Evolutionary conservation across 1,140 invertebrate genomes (phyloP).

Genomic region (Orussus abietinus): DNA sequence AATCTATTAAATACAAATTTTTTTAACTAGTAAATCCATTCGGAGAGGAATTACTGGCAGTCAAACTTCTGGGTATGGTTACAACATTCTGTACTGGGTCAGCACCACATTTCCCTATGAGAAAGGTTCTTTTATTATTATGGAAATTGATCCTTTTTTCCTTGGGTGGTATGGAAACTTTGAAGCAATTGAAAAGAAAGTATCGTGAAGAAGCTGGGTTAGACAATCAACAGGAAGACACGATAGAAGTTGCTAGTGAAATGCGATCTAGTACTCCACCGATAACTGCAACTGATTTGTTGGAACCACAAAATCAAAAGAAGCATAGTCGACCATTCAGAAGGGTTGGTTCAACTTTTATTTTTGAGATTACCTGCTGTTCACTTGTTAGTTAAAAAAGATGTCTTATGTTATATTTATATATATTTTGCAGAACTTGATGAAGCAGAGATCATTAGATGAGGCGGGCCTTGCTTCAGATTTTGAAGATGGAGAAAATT

Average conservation of each 20-base stretch:
- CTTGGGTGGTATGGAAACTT: constrained; percentile 80
- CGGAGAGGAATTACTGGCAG: constrained; percentile 79
- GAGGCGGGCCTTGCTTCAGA: too few species aligned
- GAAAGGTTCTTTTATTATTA: constrained; percentile 91
- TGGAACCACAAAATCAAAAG: constrained; percentile 84
- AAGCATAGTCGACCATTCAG: constrained; percentile 63
- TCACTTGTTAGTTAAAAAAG: too few species aligned
- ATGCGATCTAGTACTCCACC: constrained; percentile 96
- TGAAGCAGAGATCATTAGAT: constrained; percentile 92
- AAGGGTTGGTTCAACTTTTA: constrained; percentile 48
- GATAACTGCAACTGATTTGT: constrained; percentile 84
- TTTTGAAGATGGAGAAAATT: constrained; percentile 64
- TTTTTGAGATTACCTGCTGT: constrained; percentile 20
- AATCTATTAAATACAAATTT: constrained; percentile 23
- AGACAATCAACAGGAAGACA: constrained; percentile 80
- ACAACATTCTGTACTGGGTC: constrained; percentile 91
- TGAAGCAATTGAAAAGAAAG: constrained; percentile 71
- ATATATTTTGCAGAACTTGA: constrained; percentile 62
- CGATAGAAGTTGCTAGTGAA: constrained; percentile 83
- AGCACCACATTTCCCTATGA: constrained; percentile 95
- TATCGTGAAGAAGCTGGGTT: constrained; percentile 72
- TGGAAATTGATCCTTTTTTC: constrained; percentile 94
- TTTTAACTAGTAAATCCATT: constrained; percentile 40
- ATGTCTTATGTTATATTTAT: constrained; percentile 11
- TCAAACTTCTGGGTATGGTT: constrained; percentile 91